Evolutionary conservation across 2,888 invertebrate species (phyloP), one percentile per base, ranked within the genome.

Genomic region (Caenorhabditis macrosperma): DNA sequence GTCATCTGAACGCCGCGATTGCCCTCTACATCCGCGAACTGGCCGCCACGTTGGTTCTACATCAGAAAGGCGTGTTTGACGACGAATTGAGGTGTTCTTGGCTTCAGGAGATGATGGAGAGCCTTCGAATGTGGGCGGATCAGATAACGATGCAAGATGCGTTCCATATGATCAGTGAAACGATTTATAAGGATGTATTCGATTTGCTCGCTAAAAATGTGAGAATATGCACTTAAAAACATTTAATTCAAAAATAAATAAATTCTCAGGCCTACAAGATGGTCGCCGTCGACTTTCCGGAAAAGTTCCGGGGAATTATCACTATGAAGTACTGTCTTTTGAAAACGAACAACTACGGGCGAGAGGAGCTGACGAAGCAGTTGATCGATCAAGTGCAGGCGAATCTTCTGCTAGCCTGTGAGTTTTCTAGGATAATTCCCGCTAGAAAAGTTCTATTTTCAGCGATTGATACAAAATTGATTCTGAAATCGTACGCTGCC

Each of bases 401-500:
- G 33, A 57, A 67, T 10, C 71, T 85, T 12, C 61, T 85, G 3
- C 22, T 76, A 12, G 72, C 71, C n/a, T 74, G 72, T 67, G 17
- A 72, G 71, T 80, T 20, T n/a, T 12, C 12, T 28, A 15, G 6
- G 2, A 50, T 44, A 6, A 12, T 17, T 35, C 38, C 26, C 10
- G 7, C 10, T 48, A 2, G n/a, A 24, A 28, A 48, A 1, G 1
- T 7, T 12, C 15, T 0, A 15, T 41, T 33, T 33, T 48, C 66
- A 80, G 80, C 67, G 5, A 54, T 81, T 12, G 82, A 82, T 38
- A 84, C 84, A 2, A 79, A 82, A 55, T 33, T 98, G 89, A 96
- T 99, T 87, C 92, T 99, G 67, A 96, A 96, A 9, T 97, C 97
- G 0, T 99, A 98, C 91, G 95, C 98, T 24, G 95, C 96, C 24